Evolutionary conservation across 2,888 invertebrate species (phyloP).

Genomic region (Epistrophe eligans): DNA sequence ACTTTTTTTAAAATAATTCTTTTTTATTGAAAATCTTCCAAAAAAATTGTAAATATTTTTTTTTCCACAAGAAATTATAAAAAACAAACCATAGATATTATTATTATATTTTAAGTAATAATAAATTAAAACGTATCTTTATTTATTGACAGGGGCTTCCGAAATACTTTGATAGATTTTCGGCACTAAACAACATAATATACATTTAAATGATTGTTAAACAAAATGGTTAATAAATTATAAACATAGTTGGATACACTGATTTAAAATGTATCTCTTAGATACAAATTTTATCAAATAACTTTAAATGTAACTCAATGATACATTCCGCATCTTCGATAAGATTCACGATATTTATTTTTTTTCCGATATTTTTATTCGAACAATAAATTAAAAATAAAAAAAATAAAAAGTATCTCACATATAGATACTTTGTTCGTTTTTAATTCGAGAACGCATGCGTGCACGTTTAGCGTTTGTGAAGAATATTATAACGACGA

Average conservation of each 20-base stretch:
- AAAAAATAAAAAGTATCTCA: constrained; percentile 31
- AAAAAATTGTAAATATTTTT: not conserved
- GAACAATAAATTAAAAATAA: constrained; percentile 1
- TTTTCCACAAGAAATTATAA: not conserved
- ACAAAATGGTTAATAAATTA: not conserved
- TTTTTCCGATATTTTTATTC: constrained; percentile 1
- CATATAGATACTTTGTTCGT: constrained; percentile 54
- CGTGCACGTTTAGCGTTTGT: constrained; percentile 42
- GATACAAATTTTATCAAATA: constrained; percentile 11
- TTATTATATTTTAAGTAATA: constrained; percentile 15
- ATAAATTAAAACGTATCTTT: not conserved
- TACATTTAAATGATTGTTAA: not conserved
- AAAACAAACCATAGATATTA: not conserved
- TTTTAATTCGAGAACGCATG: constrained; percentile 42
- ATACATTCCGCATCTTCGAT: not conserved
- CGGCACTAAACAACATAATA: not conserved
- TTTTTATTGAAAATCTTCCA: not conserved
- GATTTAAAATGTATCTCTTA: constrained; percentile 13
- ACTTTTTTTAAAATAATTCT: not conserved
- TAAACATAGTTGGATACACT: not conserved
- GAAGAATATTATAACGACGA: not conserved
- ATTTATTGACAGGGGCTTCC: constrained; percentile 54
- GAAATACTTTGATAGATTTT: constrained; percentile 11
- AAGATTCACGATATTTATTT: not conserved
- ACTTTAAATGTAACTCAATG: not conserved